phyloP scores from a whole-genome alignment of 2,113 vertebrate species.

The Lontra canadensis region DNA sequence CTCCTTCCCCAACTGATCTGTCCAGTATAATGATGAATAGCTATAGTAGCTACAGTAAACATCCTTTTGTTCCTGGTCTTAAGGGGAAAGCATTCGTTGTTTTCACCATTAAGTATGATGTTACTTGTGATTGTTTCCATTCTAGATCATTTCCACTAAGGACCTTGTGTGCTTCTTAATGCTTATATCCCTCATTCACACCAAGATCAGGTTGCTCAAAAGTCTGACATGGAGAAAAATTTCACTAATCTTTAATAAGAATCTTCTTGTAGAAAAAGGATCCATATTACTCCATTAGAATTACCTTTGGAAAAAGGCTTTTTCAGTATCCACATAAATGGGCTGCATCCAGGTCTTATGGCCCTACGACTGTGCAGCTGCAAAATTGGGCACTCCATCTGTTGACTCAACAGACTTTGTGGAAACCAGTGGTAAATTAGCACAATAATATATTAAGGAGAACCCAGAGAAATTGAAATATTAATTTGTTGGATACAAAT shows the following conservation, averaged over 20 bases:
- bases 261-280: constrained; percentile 1
- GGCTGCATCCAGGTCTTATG: not conserved
- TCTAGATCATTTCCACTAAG: not conserved
- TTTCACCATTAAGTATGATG: not conserved
- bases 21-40: not conserved
- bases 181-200: not conserved
- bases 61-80: not conserved
- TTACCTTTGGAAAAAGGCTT: not conserved
- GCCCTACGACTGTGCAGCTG: not conserved
- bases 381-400: not conserved
- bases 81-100: not conserved
- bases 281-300: not conserved
- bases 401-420: not conserved
- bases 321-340: not conserved
- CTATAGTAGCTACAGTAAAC: not conserved
- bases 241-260: not conserved
- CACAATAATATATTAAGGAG: not conserved
- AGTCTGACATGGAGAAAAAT: not conserved
- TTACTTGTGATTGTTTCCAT: not conserved
- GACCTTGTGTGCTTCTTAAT: not conserved
- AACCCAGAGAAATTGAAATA: constrained; percentile 24
- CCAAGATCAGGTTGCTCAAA: not conserved
- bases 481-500: constrained; percentile 45
- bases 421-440: not conserved
- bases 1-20: not conserved